Evolutionary conservation across 2,888 invertebrate species (phyloP), one percentile per base, ranked within the genome.

Genomic region (Acrocera orbiculus): DNA sequence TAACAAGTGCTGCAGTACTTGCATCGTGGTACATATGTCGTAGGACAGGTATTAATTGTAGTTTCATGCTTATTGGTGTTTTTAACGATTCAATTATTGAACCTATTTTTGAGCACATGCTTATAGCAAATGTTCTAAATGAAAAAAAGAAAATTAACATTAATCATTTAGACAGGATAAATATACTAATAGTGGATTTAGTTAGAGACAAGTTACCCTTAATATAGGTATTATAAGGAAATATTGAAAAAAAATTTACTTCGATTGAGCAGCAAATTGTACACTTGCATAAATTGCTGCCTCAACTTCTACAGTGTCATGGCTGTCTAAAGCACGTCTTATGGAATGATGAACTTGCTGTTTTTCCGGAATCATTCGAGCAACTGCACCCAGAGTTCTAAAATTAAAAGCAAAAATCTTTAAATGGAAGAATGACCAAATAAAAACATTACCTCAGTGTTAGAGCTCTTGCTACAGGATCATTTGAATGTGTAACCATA

Each of bases 331-430:
- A 15, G 87, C 85, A 44, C 82, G 71, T 20, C 92, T 65, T 34
- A 96, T 90, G 39, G 87, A 86, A 50, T 95, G 93, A 56, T 96
- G 95, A 1, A 93, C 87, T 60, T 87, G 86, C 51, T 90, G 87
- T 43, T 86, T 69, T 61, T 95, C 92, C 0, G 89, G 82, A 43
- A 95, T 90, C 17, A 93, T 86, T 14, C 82, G 77, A 2, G 93
- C 90, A 4, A 92, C 81, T 27, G 87, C 89, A 1, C 92, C 93
- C 19, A 95, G 64, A 0, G 89, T 89, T 42, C 85, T 67, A 16
- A 2, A 35, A 32, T 10, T 5, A 16, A 17, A 14, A 30, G 4
- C 15, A 23, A 24, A 16, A 22, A 15, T 20, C 10, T 13, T 10
- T 8, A 8, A 20, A 16, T 15, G 1, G 26, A 16, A 22, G 3